These are phyloP conservation scores for Pharmacophagus antenor DNA, from an alignment of 2,888 invertebrate species.

Conservation along the genomic window DNA sequence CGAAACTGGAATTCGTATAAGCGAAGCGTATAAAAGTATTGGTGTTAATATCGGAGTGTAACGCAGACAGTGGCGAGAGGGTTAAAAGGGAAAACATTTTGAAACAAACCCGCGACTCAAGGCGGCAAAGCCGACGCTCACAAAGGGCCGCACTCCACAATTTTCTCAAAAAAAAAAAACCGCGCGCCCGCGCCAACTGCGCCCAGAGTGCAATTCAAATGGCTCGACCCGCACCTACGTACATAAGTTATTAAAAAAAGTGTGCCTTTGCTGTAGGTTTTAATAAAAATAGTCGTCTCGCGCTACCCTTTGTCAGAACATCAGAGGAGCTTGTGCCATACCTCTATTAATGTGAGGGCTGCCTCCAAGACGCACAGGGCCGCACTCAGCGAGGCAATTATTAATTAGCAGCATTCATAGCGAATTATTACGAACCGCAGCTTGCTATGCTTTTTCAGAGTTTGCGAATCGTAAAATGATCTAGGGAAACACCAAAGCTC, in stretches of 20 bases:
- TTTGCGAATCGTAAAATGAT: slow-evolving; percentile 13
- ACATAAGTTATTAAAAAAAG: slow-evolving; percentile 81
- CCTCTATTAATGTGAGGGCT: slow-evolving; percentile 68
- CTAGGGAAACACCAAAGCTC: not conserved
- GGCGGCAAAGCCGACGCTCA: slow-evolving; percentile 55
- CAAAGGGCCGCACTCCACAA: slow-evolving; percentile 68
- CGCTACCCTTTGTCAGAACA: slow-evolving; percentile 76
- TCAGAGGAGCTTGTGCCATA: slow-evolving; percentile 69
- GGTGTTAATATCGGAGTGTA: slow-evolving; percentile 33
- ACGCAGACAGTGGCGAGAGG: slow-evolving; percentile 34
- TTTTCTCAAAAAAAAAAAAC: slow-evolving; percentile 67
- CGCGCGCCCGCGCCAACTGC: slow-evolving; percentile 56
- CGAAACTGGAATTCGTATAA: slow-evolving; percentile 5
- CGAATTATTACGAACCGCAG: slow-evolving; percentile 26
- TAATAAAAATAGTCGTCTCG: slow-evolving; percentile 79
- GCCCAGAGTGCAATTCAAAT: slow-evolving; percentile 53
- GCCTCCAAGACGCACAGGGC: slow-evolving; percentile 69
- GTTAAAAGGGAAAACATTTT: slow-evolving; percentile 40
- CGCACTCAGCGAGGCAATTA: slow-evolving; percentile 46
- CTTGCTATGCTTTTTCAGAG: slow-evolving; percentile 14
- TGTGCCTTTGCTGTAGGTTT: slow-evolving; percentile 74
- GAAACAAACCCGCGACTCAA: slow-evolving; percentile 53
- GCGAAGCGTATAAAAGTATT: slow-evolving; percentile 31
- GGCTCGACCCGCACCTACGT: slow-evolving; percentile 56
- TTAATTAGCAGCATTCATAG: slow-evolving; percentile 41